Evolutionary conservation across 2,113 vertebrate species (phyloP).

Genomic region (Azemiops feae): DNA sequence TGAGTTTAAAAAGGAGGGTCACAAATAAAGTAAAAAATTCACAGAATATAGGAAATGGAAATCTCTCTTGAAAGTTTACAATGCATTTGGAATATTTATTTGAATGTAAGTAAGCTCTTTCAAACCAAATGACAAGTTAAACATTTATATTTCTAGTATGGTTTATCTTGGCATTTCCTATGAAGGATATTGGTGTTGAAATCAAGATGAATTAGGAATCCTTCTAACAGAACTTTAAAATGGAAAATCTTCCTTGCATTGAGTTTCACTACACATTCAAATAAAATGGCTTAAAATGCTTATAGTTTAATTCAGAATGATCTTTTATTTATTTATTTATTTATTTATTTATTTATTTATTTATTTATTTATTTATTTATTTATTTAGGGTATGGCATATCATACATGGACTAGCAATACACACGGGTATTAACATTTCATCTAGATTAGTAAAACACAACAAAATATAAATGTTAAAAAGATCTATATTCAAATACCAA

Average conservation of each 20-base stretch:
- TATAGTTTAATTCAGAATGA: neutral
- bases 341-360: too few relatives aligned
- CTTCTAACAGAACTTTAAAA: constrained; percentile 8
- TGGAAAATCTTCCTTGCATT: neutral
- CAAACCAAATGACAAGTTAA: constrained; percentile 27
- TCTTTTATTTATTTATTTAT: neutral
- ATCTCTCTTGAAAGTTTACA: constrained; percentile 19
- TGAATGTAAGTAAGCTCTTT: neutral
- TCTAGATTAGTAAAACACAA: neutral
- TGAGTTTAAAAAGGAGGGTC: neutral
- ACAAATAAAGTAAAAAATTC: constrained; percentile 23
- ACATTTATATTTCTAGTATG: constrained; percentile 6
- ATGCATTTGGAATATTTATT: constrained; percentile 17
- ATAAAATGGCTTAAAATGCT: neutral
- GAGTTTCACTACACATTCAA: neutral
- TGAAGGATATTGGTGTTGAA: neutral
- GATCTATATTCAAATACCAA: neutral
- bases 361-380: too few relatives aligned
- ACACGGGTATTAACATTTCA: neutral
- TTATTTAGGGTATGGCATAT: neutral
- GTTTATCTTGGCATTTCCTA: neutral
- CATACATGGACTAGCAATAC: neutral
- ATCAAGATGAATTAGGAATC: neutral
- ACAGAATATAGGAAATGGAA: neutral
- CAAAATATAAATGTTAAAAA: neutral